Evolutionary conservation across 2,797 vertebrate genomes (phyloP).

Genomic region (Sardinella longiceps): DNA sequence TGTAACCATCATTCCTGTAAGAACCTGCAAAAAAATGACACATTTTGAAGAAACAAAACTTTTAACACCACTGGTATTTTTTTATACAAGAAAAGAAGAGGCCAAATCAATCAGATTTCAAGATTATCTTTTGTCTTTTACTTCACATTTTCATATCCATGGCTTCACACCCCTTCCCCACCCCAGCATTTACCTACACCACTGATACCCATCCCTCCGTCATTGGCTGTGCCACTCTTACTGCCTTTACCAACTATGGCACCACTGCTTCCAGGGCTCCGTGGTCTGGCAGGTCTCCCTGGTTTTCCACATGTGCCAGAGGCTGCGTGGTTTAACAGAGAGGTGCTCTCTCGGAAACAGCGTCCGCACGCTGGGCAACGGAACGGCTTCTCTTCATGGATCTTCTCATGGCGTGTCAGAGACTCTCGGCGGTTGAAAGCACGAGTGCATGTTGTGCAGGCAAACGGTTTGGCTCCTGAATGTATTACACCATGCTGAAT

Average conservation of each 20-base stretch:
- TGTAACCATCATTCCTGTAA: constrained; percentile 60
- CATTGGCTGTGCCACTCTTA: constrained; percentile 72
- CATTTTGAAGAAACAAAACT: constrained; percentile 60
- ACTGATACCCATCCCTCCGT: constrained; percentile 72
- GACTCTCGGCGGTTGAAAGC: constrained; percentile 95
- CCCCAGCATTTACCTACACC: constrained; percentile 58
- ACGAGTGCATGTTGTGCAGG: constrained; percentile 89
- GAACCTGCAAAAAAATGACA: constrained; percentile 77
- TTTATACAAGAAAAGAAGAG: not conserved
- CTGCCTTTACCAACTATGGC: constrained; percentile 78
- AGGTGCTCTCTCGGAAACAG: constrained; percentile 83
- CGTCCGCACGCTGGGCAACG: constrained; percentile 90
- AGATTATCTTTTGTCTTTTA: constrained; percentile 58
- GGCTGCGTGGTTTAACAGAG: constrained; percentile 84
- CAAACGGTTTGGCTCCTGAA: constrained; percentile 88
- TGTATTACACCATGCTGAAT: constrained; percentile 93
- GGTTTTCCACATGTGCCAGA: constrained; percentile 85
- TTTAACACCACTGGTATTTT: not conserved
- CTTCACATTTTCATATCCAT: constrained; percentile 79
- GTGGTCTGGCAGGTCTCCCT: constrained; percentile 78
- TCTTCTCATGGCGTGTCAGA: constrained; percentile 92
- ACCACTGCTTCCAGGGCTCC: constrained; percentile 68
- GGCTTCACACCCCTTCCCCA: constrained; percentile 73
- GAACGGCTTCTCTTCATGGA: constrained; percentile 90
- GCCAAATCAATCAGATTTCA: not conserved